Conservation (phyloP, 2,113 vertebrate genomes). For the Eleginops maclovinus region DNA sequence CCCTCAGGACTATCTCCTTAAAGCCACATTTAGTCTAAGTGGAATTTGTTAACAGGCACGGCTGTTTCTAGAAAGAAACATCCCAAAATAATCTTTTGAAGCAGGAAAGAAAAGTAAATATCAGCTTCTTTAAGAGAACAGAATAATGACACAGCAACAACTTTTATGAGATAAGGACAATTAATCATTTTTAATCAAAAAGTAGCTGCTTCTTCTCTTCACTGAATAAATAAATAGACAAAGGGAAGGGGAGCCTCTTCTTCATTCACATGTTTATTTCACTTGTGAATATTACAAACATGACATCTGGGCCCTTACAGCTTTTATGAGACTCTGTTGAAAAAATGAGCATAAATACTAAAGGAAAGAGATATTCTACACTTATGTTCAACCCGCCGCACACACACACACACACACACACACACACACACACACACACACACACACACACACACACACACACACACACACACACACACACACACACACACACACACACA, state of each 20-base stretch:
- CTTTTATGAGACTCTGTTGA: slow-evolving; percentile 41
- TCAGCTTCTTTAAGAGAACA: background rate
- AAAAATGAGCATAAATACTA: slow-evolving; percentile 58
- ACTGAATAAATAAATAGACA: slow-evolving; percentile 48
- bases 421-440: slow-evolving; percentile 29
- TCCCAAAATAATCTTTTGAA: background rate
- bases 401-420: background rate
- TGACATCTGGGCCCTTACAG: slow-evolving; percentile 41
- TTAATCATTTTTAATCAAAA: slow-evolving; percentile 19
- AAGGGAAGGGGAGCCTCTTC: slow-evolving; percentile 23
- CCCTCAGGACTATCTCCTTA: slow-evolving; percentile 48
- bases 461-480: slow-evolving; percentile 27
- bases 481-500: slow-evolving; percentile 14
- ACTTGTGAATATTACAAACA: slow-evolving; percentile 52
- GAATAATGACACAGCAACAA: background rate
- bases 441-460: background rate
- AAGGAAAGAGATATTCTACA: slow-evolving; percentile 63
- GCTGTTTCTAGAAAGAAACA: slow-evolving; percentile 6
- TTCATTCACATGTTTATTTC: slow-evolving; percentile 51
- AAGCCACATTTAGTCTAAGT: slow-evolving; percentile 45
- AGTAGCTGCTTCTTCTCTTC: slow-evolving; percentile 13
- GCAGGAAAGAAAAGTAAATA: too few species aligned
- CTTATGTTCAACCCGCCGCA: slow-evolving; percentile 34
- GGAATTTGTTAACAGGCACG: slow-evolving; percentile 48
- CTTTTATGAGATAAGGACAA: slow-evolving; percentile 2